Evolutionary conservation across 2,888 invertebrate genomes (phyloP).

Genomic region (Harmothoe impar): DNA sequence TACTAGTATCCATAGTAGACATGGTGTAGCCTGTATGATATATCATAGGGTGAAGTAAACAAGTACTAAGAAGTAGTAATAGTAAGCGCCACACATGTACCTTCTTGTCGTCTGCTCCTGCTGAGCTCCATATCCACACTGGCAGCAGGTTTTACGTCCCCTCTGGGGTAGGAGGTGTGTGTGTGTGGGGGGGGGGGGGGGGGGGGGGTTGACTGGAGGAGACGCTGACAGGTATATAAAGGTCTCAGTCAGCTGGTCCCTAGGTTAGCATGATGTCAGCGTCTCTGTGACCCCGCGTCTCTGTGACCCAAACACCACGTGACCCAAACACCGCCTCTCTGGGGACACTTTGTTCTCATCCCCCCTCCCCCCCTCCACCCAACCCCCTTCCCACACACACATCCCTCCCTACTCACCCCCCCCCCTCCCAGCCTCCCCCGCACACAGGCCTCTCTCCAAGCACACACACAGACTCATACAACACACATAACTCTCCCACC

Average conservation of each 20-base stretch:
- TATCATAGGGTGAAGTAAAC: too few species aligned
- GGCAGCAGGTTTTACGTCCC: too few species aligned
- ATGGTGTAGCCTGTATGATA: too few species aligned
- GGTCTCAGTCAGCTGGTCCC: slow-evolving; percentile 3
- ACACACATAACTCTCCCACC: not conserved
- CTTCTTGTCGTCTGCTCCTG: too few species aligned
- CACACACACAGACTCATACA: not conserved
- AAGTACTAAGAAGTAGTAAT: too few species aligned
- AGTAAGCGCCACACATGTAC: too few species aligned
- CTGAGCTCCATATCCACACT: too few species aligned
- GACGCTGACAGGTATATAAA: too few species aligned
- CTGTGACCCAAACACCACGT: not conserved
- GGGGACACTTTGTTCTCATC: not conserved
- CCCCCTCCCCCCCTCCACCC: not conserved
- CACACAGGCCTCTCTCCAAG: not conserved
- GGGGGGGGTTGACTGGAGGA: too few species aligned
- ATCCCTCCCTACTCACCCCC: not conserved
- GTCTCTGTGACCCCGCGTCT: slow-evolving; percentile 21
- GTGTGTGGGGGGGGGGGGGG: too few species aligned
- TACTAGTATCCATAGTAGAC: too few species aligned
- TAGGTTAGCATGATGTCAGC: slow-evolving; percentile 29
- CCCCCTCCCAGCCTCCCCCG: not conserved
- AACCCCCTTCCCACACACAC: not conserved
- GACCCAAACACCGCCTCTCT: not conserved
- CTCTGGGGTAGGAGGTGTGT: too few species aligned